Conservation (phyloP, 2,888 invertebrate genomes). For the Dasypogon diadema region DNA sequence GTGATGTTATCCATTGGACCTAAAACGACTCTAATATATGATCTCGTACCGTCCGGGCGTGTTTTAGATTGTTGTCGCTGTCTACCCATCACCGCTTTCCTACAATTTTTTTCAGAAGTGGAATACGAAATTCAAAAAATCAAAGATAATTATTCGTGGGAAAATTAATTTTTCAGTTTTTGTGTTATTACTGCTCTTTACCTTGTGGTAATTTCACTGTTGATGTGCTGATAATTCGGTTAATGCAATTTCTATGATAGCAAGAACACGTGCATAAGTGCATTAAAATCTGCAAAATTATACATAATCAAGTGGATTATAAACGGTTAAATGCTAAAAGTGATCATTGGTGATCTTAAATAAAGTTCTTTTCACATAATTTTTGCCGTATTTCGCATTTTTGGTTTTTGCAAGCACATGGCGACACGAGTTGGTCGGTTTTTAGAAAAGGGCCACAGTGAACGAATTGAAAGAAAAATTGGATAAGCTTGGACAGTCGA, state of each 20-base stretch:
- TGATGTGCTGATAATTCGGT: background rate
- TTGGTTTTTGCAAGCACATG: background rate
- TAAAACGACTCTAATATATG: background rate
- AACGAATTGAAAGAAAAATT: background rate
- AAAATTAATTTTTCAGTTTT: too few relatives aligned
- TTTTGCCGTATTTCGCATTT: background rate
- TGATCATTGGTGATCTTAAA: background rate
- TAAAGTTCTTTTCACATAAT: background rate
- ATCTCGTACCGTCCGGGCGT: background rate
- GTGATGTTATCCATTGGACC: background rate
- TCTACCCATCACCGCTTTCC: background rate
- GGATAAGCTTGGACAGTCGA: background rate
- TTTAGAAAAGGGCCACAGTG: background rate
- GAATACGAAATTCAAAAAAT: background rate
- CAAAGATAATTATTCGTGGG: background rate
- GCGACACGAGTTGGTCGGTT: background rate
- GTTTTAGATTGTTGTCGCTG: background rate
- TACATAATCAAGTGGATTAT: background rate
- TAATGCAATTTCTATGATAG: background rate
- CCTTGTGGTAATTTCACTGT: too few relatives aligned
- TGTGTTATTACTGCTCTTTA: background rate
- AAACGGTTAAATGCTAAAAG: background rate
- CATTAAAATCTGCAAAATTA: background rate
- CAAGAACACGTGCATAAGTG: background rate
- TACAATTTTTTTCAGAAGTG: background rate